Base-by-base conservation (phyloP, 2,888 invertebrate genomes). In the Sarcophaga subvicina region DNA sequence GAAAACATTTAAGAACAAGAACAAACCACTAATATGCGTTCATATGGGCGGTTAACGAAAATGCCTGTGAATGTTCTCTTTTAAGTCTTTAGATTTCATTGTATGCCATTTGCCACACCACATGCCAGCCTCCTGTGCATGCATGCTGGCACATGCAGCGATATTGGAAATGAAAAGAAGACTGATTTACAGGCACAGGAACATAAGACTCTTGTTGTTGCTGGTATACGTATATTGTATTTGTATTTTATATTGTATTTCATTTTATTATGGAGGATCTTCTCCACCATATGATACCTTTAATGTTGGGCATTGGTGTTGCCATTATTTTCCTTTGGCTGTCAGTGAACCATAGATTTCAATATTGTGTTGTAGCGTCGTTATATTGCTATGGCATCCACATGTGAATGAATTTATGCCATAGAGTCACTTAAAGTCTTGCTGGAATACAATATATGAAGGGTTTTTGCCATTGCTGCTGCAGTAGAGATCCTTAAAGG, bases 51-150 rank as follows among this genome's bases (percentile, higher is more conserved):
- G 45, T 27, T 62, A n/a, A 12, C 17, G 11, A 54, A 54, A 37
- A 37, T 14, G 25, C 2, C 6, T 20, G 20, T 63, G 12, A 25
- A 59, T 20, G 78, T 17, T 77, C 75, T 76, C 69, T 25, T 63
- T 11, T 63, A 22, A 45, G 60, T 62, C 47, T 20, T 63, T 63
- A 75, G 70, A 3, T 87, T 80, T 83, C 83, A 63, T 78, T 78
- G 14, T 20, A 77, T 66, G 17, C 47, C n/a, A 14, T 54, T 54
- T 54, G 54, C 54, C 54, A 54, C 22, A 22, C 22, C 22, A 22
- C 12, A 49, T 49, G 49, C 49, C 49, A 0, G 27, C 37, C 37
- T 37, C 37, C 37, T 14, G 60, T 20, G 60, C 12, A 37, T 75
- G 73, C 47, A 45, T 75, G 25, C 25, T 47, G 60, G 59, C 73